Percentiles rank a stretch among this genome's conserved stretches.
phyloP scores from a whole-genome alignment of 2,797 vertebrate species.

The Urophycis tenuis region DNA sequence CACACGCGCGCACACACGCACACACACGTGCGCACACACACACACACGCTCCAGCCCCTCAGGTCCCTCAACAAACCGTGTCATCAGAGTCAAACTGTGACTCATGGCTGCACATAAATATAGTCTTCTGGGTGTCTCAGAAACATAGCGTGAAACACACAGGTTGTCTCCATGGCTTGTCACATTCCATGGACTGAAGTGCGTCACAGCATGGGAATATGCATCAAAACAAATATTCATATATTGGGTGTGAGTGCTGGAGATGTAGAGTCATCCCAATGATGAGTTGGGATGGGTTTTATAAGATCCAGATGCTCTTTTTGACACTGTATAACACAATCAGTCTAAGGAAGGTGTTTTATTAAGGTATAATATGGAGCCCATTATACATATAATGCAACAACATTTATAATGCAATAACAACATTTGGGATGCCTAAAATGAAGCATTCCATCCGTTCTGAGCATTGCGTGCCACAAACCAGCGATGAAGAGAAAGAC shows the following conservation, averaged over 20 bases:
- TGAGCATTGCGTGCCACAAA: not conserved
- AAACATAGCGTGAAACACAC: constrained; percentile 23
- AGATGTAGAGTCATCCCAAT: not conserved
- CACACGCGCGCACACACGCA: constrained; percentile 7
- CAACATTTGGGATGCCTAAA: not conserved
- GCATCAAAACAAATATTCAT: constrained; percentile 26
- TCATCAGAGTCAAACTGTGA: constrained; percentile 40
- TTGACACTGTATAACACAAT: not conserved
- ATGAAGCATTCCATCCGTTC: not conserved
- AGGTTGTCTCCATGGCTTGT: constrained; percentile 9
- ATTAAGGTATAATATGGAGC: not conserved
- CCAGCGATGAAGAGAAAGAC: not conserved
- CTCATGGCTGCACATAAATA: constrained; percentile 40
- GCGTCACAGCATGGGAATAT: constrained; percentile 18
- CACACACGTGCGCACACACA: constrained; percentile 8
- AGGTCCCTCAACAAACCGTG: constrained; percentile 18
- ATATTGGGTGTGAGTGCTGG: not conserved
- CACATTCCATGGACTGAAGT: constrained; percentile 29
- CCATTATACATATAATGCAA: not conserved
- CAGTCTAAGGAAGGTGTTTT: too few relatives aligned
- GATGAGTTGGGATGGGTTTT: not conserved
- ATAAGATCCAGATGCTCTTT: not conserved
- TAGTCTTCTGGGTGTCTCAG: constrained; percentile 15
- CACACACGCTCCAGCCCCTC: constrained; percentile 9
- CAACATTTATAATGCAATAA: not conserved